phyloP scores from a whole-genome alignment of 2,888 invertebrate species.

The Parnassius smintheus region DNA sequence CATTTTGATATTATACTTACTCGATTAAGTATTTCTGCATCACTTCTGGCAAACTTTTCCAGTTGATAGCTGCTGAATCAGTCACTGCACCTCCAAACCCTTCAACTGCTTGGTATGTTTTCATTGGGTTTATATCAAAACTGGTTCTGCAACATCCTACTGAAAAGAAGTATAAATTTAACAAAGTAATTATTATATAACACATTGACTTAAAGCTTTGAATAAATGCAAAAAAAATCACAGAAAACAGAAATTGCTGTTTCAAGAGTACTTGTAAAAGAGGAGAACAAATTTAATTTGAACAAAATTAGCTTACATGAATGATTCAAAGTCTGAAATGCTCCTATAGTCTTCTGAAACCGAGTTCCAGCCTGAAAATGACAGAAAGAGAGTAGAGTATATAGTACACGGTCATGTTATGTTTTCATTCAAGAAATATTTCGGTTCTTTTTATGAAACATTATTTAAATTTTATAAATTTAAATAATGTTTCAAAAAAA shows the following conservation, averaged over 20 bases:
- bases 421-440: no score
- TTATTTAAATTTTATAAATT: no score
- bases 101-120: constrained; percentile 82
- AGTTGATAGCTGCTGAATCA: constrained; percentile 83
- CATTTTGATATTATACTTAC: constrained; percentile 18
- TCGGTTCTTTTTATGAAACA: no score
- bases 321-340: neutral
- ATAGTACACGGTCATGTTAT: no score
- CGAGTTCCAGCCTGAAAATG: constrained; percentile 19
- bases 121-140: constrained; percentile 29
- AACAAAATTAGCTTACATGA: constrained; percentile 2
- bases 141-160: neutral
- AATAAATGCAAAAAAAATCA: no score
- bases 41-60: constrained; percentile 69
- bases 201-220: no score
- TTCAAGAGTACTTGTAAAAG: no score
- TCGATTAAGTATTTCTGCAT: constrained; percentile 45
- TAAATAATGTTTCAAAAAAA: no score
- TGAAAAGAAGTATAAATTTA: no score
- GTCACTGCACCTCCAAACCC: constrained; percentile 94
- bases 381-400: neutral
- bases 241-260: no score
- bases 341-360: constrained; percentile 9
- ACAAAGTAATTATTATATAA: no score
- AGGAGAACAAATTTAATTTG: no score